Percentiles rank a stretch among this genome's conserved stretches.
These are phyloP conservation scores for Phrynocephalus guinanensis DNA, from an alignment of 2,797 vertebrate genomes.

Conservation along the genomic window DNA sequence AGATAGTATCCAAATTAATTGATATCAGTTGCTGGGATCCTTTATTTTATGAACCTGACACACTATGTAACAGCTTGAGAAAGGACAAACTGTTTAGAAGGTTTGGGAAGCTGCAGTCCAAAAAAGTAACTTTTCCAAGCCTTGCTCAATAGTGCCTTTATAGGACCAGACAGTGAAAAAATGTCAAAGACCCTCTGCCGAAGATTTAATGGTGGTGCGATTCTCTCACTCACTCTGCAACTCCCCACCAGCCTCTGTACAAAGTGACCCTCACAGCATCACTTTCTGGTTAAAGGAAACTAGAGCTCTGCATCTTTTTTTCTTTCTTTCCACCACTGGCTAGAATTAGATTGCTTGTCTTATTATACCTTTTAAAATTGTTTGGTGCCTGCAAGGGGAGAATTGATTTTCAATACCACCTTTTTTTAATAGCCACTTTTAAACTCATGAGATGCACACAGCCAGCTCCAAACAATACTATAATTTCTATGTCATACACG, in stretches of 20 bases:
- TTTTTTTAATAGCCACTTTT: conserved; percentile 61
- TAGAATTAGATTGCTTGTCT: conserved; percentile 75
- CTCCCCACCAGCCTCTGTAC: conserved; percentile 27
- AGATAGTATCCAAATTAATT: not conserved
- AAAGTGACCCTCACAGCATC: conserved; percentile 66
- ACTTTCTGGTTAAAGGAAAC: conserved; percentile 68
- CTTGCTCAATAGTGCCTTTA: not conserved
- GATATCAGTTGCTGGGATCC: not conserved
- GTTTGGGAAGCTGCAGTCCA: no score
- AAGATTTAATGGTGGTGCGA: not conserved
- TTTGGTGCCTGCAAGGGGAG: conserved; percentile 65
- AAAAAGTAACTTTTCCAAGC: no score
- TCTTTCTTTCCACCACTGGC: conserved; percentile 66
- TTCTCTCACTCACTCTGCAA: not conserved
- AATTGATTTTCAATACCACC: conserved; percentile 71
- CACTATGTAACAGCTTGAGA: not conserved
- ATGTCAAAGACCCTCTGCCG: not conserved
- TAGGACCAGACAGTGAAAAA: conserved; percentile 7
- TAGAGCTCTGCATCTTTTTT: conserved; percentile 71
- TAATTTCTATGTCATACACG: conserved; percentile 4
- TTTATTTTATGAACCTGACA: not conserved
- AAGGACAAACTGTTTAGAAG: no score
- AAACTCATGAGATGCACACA: conserved; percentile 47
- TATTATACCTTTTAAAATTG: conserved; percentile 73
- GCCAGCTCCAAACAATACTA: conserved; percentile 37